phyloP scores from a whole-genome alignment of 64 coral and sea anemone genomes.

The Exaiptasia diaphana region DNA sequence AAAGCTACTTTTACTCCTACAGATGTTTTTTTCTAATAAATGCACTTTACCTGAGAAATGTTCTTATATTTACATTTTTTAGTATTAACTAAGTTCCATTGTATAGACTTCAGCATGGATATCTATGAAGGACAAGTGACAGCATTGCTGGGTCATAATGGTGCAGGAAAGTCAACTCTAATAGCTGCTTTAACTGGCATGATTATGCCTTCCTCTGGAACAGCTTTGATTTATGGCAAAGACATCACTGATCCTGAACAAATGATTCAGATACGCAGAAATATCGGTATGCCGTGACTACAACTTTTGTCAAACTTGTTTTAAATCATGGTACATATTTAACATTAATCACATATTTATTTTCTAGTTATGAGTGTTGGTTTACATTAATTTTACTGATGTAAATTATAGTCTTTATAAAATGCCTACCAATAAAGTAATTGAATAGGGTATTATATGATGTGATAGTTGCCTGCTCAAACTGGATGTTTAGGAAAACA shows the following conservation, averaged over 20 bases:
- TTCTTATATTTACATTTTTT: too few relatives aligned
- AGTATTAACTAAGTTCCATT: too few relatives aligned
- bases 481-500: too few relatives aligned
- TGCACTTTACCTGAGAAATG: too few relatives aligned
- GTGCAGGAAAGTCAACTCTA: conserved; percentile 83
- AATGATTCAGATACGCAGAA: conserved; percentile 57
- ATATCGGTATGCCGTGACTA: conserved; percentile 39
- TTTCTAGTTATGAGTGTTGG: not conserved
- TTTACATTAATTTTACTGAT: too few relatives aligned
- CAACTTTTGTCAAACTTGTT: not conserved
- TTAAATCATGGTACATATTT: not conserved
- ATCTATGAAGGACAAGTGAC: conserved; percentile 91
- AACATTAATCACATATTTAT: not conserved
- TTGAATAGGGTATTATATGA: too few relatives aligned
- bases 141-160: conserved; percentile 83
- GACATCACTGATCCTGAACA: conserved; percentile 59
- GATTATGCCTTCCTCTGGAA: conserved; percentile 57
- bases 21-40: too few relatives aligned
- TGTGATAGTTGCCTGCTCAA: too few relatives aligned
- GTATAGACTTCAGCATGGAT: conserved; percentile 70
- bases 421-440: too few relatives aligned
- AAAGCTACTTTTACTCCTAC: too few relatives aligned
- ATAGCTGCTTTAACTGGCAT: conserved; percentile 82
- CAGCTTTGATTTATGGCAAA: conserved; percentile 64
- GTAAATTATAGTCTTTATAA: too few relatives aligned